A percentile compares a stretch with the other conserved stretches of the same genome.
phyloP scores from a whole-genome alignment of 1,140 invertebrate genomes.

The Drosophila orena region DNA sequence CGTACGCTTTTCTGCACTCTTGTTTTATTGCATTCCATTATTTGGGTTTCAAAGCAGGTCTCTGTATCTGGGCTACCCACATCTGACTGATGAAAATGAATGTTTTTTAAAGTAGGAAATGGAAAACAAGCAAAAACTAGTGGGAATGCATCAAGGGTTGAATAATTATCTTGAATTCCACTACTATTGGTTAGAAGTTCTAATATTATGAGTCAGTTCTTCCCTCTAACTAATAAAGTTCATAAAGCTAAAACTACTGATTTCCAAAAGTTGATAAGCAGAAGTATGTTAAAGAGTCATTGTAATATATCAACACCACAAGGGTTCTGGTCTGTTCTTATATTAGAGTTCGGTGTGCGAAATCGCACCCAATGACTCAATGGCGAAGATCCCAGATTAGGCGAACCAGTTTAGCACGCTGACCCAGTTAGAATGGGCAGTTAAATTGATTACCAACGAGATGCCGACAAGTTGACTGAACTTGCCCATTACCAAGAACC shows the following conservation, averaged over 20 bases:
- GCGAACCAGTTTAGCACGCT: slow-evolving; percentile 42
- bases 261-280: too few relatives aligned
- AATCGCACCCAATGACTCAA: slow-evolving; percentile 26
- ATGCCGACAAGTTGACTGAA: slow-evolving; percentile 48
- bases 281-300: neutral
- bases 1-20: slow-evolving; percentile 19
- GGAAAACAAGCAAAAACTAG: slow-evolving; percentile 45
- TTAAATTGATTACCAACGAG: slow-evolving; percentile 49
- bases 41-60: slow-evolving; percentile 20
- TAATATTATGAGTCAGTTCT: neutral
- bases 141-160: slow-evolving; percentile 32
- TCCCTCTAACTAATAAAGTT: too few relatives aligned
- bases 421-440: slow-evolving; percentile 55
- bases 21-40: slow-evolving; percentile 52
- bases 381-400: slow-evolving; percentile 30
- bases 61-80: slow-evolving; percentile 29
- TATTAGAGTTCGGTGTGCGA: neutral
- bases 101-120: slow-evolving; percentile 84
- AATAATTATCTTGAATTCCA: slow-evolving; percentile 20
- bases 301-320: slow-evolving; percentile 12
- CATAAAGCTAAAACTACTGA: too few relatives aligned
- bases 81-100: slow-evolving; percentile 80
- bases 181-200: slow-evolving; percentile 14
- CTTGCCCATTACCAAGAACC: slow-evolving; percentile 30
- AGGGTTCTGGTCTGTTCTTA: slow-evolving; percentile 19